phyloP scores from a whole-genome alignment of 2,888 invertebrate species.

The Drosophila nr. perissopoda region DNA sequence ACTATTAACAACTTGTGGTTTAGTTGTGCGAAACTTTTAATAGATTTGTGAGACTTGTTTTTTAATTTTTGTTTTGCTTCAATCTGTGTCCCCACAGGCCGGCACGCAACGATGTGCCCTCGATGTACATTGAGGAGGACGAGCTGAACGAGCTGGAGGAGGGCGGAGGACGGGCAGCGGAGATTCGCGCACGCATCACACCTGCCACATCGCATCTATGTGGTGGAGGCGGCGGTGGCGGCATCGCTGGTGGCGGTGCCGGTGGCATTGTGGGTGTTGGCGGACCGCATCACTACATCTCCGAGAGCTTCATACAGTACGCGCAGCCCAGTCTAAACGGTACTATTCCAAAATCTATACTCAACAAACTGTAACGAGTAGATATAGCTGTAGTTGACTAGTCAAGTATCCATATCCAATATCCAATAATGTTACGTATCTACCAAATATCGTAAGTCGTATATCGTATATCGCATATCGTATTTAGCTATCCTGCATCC shows the following conservation, averaged over 20 bases:
- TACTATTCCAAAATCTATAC: conserved; percentile 85
- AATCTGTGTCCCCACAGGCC: conserved; percentile 74
- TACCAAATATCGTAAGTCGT: conserved; percentile 8
- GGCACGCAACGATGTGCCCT: conserved; percentile 85
- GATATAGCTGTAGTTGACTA: conserved; percentile 38
- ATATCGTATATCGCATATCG: conserved; percentile 1
- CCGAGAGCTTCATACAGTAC: conserved; percentile 85
- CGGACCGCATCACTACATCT: conserved; percentile 84
- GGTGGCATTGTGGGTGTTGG: conserved; percentile 62
- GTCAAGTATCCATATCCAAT: conserved; percentile 36
- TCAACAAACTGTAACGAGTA: conserved; percentile 82
- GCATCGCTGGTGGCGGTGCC: conserved; percentile 26
- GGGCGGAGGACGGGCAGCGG: conserved; percentile 80
- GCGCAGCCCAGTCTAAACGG: conserved; percentile 85
- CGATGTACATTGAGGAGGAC: conserved; percentile 85
- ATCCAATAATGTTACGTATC: conserved; percentile 6
- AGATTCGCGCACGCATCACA: conserved; percentile 77
- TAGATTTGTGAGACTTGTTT: conserved; percentile 58
- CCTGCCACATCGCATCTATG: conserved; percentile 74
- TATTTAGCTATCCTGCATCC: conserved; percentile 43
- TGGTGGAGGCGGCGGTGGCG: conserved; percentile 40
- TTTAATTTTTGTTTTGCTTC: conserved; percentile 15
- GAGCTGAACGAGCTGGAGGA: conserved; percentile 84
- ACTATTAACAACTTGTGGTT: conserved; percentile 60
- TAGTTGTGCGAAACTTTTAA: conserved; percentile 59